Conservation (phyloP, 2,888 invertebrate genomes). For the Andrena hattorfiana region DNA sequence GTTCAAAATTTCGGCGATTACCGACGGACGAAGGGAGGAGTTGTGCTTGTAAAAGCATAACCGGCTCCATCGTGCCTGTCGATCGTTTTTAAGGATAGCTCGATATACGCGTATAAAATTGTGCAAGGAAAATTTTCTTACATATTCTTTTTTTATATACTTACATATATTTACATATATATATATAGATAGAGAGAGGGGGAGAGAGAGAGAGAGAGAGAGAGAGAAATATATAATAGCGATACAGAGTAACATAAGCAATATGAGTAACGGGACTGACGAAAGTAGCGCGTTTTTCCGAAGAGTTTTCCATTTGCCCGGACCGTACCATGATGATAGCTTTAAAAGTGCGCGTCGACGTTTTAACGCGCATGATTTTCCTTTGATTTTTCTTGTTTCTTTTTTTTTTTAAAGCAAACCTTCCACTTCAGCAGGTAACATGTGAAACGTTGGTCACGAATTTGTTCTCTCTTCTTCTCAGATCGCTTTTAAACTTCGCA, state of each 20-base stretch:
- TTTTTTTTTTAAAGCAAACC: neutral
- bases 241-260: slow-evolving; percentile 50
- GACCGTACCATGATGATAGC: slow-evolving; percentile 41
- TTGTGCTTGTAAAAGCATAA: slow-evolving; percentile 35
- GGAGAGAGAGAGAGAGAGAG: no score
- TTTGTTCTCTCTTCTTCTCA: slow-evolving; percentile 41
- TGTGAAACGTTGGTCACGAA: slow-evolving; percentile 46
- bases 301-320: slow-evolving; percentile 22
- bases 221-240: neutral
- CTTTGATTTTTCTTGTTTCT: neutral
- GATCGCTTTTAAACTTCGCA: slow-evolving; percentile 15
- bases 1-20: slow-evolving; percentile 33
- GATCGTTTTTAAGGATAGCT: slow-evolving; percentile 14
- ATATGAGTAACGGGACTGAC: slow-evolving; percentile 47
- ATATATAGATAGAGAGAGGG: no score
- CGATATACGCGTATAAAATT: slow-evolving; percentile 9
- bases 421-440: slow-evolving; percentile 12
- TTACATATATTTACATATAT: no score
- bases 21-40: slow-evolving; percentile 33
- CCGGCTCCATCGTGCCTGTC: slow-evolving; percentile 49
- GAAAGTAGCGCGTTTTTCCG: slow-evolving; percentile 13
- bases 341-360: slow-evolving; percentile 35
- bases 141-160: neutral
- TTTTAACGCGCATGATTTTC: slow-evolving; percentile 12
- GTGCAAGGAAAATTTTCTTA: neutral